Conservation (phyloP, 2,113 vertebrate genomes). For the Motacilla alba region DNA sequence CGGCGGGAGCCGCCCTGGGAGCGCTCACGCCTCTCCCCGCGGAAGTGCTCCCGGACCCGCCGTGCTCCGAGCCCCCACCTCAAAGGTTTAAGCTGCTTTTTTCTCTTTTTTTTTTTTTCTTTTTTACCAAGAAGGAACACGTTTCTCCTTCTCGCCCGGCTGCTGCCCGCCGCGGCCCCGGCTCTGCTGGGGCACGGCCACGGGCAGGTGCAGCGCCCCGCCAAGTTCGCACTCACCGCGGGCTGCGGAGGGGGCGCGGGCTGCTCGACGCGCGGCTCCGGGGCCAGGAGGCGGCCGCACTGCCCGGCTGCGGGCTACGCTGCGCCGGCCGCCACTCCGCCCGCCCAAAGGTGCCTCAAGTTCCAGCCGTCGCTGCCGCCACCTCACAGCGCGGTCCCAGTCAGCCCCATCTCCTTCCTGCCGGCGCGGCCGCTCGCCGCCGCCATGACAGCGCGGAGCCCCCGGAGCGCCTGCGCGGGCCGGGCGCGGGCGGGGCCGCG, state of each 20-base stretch:
- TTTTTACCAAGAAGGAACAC: not conserved
- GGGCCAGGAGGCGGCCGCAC: not conserved
- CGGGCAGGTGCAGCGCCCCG: slow-evolving; percentile 44
- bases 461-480: slow-evolving; percentile 69
- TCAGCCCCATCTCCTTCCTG: slow-evolving; percentile 77
- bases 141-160: not conserved
- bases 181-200: not conserved
- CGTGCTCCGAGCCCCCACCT: not conserved
- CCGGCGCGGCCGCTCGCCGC: slow-evolving; percentile 73
- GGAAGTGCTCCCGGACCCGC: not conserved
- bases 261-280: not conserved
- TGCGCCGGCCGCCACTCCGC: not conserved
- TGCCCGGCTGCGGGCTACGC: not conserved
- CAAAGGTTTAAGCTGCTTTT: not conserved
- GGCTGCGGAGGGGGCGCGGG: not conserved
- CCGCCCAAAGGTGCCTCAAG: not conserved
- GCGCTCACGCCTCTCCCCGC: not conserved
- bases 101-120: not conserved
- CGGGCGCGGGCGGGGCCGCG: not conserved
- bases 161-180: not conserved
- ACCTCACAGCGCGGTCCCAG: slow-evolving; percentile 4
- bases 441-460: slow-evolving; percentile 89
- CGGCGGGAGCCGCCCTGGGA: not conserved
- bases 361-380: not conserved
- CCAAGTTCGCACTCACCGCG: slow-evolving; percentile 13